Percentiles rank a stretch among this genome's conserved stretches.
Conservation (phyloP, 2,797 vertebrate species). For the Acanthis flammea region DNA sequence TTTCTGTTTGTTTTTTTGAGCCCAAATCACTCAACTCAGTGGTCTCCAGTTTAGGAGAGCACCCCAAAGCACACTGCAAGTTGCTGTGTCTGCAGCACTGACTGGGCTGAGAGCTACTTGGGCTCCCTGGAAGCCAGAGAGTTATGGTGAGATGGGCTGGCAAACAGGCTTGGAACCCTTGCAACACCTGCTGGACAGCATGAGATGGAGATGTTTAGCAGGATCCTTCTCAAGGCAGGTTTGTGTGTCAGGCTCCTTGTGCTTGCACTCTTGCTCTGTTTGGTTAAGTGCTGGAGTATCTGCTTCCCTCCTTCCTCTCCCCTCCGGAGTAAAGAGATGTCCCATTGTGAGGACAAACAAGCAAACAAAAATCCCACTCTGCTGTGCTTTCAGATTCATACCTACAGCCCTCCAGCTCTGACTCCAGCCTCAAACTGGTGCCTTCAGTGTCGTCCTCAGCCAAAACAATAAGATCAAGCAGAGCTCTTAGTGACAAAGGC, state of each 20-base stretch:
- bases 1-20: background rate
- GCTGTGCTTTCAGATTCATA: background rate
- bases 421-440: background rate
- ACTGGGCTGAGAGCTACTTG: background rate
- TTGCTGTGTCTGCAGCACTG: background rate
- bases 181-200: background rate
- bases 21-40: background rate
- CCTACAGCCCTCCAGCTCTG: background rate
- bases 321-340: background rate
- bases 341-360: background rate
- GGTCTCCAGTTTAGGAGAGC: background rate
- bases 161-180: background rate
- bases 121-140: background rate
- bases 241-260: background rate
- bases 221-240: background rate
- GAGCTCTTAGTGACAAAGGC: background rate
- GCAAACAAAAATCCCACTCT: background rate
- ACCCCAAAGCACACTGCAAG: background rate
- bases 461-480: background rate
- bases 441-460: background rate
- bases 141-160: background rate
- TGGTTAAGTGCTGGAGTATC: background rate
- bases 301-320: background rate
- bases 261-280: background rate
- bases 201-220: background rate